Conservation (phyloP, 1,140 invertebrate genomes). For the Aplysia californica region DNA sequence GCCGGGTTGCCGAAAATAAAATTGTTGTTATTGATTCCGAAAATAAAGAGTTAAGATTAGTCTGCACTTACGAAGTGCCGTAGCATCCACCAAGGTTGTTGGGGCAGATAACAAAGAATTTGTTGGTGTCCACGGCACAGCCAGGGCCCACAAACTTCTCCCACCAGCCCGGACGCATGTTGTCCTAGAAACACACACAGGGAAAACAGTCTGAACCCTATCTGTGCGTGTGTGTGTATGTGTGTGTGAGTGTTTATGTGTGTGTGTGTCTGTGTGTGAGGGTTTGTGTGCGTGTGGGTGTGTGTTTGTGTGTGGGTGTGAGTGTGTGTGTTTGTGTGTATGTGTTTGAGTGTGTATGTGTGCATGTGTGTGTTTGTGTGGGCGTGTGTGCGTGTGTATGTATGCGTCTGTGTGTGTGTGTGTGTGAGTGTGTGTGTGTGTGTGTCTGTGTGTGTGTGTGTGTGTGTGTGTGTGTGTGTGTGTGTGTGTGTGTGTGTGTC, state of each 20-base stretch:
- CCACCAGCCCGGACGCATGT: constrained; percentile 67
- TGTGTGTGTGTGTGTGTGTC: background rate
- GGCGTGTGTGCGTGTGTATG: too few species aligned
- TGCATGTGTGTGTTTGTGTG: too few species aligned
- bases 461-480: background rate
- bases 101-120: constrained; percentile 68
- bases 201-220: too few species aligned
- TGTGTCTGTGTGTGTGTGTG: background rate
- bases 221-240: too few species aligned
- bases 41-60: too few species aligned
- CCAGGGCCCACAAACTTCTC: constrained; percentile 68
- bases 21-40: too few species aligned
- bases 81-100: constrained; percentile 69
- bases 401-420: too few species aligned
- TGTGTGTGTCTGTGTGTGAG: background rate
- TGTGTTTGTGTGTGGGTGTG: too few species aligned
- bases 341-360: too few species aligned
- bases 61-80: constrained; percentile 60
- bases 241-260: background rate
- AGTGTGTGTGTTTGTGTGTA: too few species aligned
- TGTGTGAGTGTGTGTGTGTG: background rate
- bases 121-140: constrained; percentile 65
- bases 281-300: too few species aligned
- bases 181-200: constrained; percentile 53
- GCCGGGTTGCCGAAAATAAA: too few species aligned